Conservation (phyloP, 2,797 vertebrate species). For the Erithacus rubecula region DNA sequence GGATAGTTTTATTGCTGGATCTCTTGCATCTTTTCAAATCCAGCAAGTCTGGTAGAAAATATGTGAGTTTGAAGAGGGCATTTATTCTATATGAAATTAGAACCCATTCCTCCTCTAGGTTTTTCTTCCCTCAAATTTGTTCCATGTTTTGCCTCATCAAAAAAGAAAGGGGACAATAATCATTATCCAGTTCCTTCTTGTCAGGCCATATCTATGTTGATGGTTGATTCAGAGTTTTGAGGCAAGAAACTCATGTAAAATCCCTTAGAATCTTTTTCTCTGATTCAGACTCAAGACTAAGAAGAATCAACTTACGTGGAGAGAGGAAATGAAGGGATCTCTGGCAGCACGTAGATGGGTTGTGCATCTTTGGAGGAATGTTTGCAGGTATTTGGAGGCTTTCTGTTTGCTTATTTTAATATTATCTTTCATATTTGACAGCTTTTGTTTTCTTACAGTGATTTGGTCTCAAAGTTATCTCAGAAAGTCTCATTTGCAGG, state of each 20-base stretch:
- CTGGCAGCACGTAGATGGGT: neutral
- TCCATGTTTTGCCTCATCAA: neutral
- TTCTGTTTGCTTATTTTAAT: neutral
- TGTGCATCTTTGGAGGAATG: neutral
- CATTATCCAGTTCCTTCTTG: neutral
- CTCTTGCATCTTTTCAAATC: slow-evolving; percentile 56
- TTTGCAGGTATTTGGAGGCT: neutral
- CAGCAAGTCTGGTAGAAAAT: slow-evolving; percentile 52
- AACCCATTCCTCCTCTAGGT: slow-evolving; percentile 21
- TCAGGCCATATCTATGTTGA: neutral
- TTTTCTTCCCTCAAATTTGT: neutral
- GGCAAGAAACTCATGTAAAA: neutral
- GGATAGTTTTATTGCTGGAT: slow-evolving; percentile 53
- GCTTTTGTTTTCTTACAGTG: neutral
- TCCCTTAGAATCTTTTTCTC: neutral
- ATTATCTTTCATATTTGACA: neutral
- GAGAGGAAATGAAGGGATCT: neutral
- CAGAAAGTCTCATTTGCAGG: neutral
- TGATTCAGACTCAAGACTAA: neutral
- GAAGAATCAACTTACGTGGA: neutral
- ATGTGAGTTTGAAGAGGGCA: neutral
- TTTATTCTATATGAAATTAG: neutral
- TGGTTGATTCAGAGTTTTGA: neutral
- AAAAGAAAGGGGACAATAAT: neutral
- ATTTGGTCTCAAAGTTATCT: neutral